Conservation (phyloP, 2,113 vertebrate species). For the Platanista minor region DNA sequence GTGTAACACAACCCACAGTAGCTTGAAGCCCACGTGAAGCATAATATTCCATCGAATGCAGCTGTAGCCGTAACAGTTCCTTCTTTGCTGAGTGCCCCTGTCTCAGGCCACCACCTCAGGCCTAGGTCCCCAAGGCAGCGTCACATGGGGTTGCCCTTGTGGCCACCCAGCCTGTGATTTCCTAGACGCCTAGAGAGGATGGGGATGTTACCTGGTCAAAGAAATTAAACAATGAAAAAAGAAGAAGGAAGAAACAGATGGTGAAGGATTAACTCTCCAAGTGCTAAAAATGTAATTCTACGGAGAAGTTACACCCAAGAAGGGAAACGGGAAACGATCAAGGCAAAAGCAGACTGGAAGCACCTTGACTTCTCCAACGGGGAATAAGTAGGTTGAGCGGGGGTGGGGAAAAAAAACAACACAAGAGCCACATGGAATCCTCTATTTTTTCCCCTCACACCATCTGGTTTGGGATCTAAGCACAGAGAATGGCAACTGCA, state of each 20-base stretch:
- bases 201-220: neutral
- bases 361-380: neutral
- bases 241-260: neutral
- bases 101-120: neutral
- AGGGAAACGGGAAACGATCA: neutral
- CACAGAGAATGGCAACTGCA: conserved; percentile 45
- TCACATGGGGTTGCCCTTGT: neutral
- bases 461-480: conserved; percentile 64
- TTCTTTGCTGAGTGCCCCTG: neutral
- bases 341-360: neutral
- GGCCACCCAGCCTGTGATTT: neutral
- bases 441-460: conserved; percentile 61
- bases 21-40: neutral
- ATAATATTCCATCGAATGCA: neutral
- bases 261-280: neutral
- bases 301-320: neutral
- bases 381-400: neutral
- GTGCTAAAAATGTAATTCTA: neutral
- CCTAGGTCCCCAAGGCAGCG: neutral
- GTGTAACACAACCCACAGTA: neutral
- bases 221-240: neutral
- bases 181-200: neutral
- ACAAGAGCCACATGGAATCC: conserved; percentile 60
- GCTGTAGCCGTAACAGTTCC: neutral
- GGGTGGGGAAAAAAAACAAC: neutral